phyloP scores from a whole-genome alignment of 2,113 vertebrate species.

The Suncus etruscus region DNA sequence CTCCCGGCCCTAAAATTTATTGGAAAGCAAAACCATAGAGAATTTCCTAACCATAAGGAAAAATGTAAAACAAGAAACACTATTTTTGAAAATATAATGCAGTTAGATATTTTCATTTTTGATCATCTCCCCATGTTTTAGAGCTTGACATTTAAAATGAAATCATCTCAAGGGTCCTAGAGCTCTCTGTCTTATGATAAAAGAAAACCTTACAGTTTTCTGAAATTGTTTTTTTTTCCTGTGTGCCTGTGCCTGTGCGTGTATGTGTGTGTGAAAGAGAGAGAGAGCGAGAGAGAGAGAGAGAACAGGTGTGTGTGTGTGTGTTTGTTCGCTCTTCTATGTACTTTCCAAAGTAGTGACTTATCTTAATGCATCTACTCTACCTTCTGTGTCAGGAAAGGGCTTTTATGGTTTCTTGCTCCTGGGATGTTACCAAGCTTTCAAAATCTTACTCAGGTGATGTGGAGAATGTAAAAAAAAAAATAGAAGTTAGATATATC shows the following conservation, averaged over 20 bases:
- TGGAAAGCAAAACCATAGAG: constrained; percentile 1
- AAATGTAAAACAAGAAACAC: constrained; percentile 18
- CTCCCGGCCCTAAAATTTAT: no score
- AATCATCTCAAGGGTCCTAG: not conserved
- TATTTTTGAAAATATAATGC: constrained; percentile 27
- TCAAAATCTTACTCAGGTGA: constrained; percentile 79
- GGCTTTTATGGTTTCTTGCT: constrained; percentile 81
- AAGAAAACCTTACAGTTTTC: constrained; percentile 70
- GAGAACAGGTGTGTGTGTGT: no score
- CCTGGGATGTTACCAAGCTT: constrained; percentile 79
- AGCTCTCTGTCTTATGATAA: constrained; percentile 52
- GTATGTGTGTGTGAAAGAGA: no score
- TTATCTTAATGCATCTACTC: constrained; percentile 76
- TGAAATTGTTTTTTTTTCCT: constrained; percentile 64
- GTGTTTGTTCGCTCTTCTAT: not conserved
- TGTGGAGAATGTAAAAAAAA: constrained; percentile 73
- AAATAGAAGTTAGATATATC: constrained; percentile 69
- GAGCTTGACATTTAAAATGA: not conserved
- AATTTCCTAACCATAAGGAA: not conserved
- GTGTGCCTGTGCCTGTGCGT: constrained; percentile 27
- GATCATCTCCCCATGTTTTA: not conserved
- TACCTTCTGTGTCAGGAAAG: constrained; percentile 64
- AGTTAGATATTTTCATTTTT: constrained; percentile 7
- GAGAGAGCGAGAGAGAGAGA: no score
- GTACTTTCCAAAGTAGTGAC: constrained; percentile 74